Conservation (phyloP, 1,140 invertebrate genomes). For the Listronotus bonariensis region DNA sequence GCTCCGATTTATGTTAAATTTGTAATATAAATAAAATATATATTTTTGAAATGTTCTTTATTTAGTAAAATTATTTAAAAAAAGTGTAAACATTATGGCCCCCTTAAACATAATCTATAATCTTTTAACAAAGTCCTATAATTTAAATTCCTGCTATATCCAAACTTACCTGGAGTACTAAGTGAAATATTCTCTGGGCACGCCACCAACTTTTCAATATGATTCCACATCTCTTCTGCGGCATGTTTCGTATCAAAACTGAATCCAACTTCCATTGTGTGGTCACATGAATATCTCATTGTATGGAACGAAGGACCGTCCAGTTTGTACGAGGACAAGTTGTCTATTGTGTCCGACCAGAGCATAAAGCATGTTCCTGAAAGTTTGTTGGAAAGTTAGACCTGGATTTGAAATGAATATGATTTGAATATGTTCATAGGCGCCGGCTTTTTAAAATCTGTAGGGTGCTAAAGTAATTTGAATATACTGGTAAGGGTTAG, state of each 20-base stretch:
- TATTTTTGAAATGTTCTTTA: too few relatives aligned
- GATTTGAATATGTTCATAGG: background rate
- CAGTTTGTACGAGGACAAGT: slow-evolving; percentile 68
- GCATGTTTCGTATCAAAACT: slow-evolving; percentile 75
- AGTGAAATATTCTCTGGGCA: slow-evolving; percentile 82
- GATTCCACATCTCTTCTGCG: slow-evolving; percentile 71
- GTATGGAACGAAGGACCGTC: slow-evolving; percentile 77
- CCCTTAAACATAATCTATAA: too few relatives aligned
- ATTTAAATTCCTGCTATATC: too few relatives aligned
- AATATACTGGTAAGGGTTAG: too few relatives aligned
- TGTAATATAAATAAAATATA: too few relatives aligned
- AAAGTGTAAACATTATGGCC: too few relatives aligned
- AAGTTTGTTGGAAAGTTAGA: slow-evolving; percentile 1
- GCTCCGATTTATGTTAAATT: too few relatives aligned
- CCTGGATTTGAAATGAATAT: background rate
- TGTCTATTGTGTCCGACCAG: slow-evolving; percentile 84
- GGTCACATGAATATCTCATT: slow-evolving; percentile 77
- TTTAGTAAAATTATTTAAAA: too few relatives aligned
- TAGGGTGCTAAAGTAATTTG: too few relatives aligned
- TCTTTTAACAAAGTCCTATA: too few relatives aligned
- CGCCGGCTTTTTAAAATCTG: too few relatives aligned
- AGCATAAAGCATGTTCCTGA: slow-evolving; percentile 74
- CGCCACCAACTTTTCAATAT: slow-evolving; percentile 72
- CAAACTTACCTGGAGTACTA: slow-evolving; percentile 67
- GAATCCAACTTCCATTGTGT: slow-evolving; percentile 66